These are phyloP conservation scores for Takifugu rubripes DNA, from an alignment of 2,797 vertebrate species.

Conservation along the genomic window DNA sequence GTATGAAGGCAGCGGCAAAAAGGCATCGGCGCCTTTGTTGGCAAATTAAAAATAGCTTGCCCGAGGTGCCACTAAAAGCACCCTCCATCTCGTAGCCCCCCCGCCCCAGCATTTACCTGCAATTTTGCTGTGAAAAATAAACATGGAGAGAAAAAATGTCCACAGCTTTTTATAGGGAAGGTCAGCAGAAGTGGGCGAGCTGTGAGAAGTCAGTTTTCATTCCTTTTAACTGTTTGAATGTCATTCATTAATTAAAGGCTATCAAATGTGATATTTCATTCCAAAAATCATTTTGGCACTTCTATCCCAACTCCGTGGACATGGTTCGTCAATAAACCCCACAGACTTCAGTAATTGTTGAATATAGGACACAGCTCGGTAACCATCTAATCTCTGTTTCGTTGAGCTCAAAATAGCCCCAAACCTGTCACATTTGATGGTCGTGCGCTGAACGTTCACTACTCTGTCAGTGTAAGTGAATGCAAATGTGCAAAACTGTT, in stretches of 20 bases:
- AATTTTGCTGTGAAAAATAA: conserved; percentile 18
- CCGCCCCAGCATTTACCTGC: conserved; percentile 47
- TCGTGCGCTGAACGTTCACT: conserved; percentile 27
- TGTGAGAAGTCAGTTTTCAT: too few species aligned
- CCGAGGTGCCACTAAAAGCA: conserved; percentile 59
- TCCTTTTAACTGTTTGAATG: too few species aligned
- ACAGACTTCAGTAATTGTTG: conserved; percentile 42
- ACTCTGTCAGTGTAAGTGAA: conserved; percentile 6
- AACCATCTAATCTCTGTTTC: conserved; percentile 43
- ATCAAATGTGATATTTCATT: too few species aligned
- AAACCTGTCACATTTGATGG: conserved; percentile 45
- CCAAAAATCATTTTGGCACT: too few species aligned
- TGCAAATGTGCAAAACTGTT: background rate
- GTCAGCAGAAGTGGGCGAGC: conserved; percentile 12
- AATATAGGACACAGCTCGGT: conserved; percentile 51
- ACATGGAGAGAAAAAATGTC: conserved; percentile 10
- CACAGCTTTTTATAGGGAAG: conserved; percentile 14
- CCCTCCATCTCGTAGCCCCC: conserved; percentile 30
- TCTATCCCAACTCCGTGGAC: background rate
- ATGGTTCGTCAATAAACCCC: conserved; percentile 39
- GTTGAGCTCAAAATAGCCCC: conserved; percentile 53
- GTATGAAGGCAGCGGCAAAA: conserved; percentile 13
- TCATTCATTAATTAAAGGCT: too few species aligned
- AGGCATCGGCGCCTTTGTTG: conserved; percentile 50
- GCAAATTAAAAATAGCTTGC: conserved; percentile 68